These are phyloP conservation scores for Tethya wilhelma DNA, from an alignment of 37 sponge, comb jelly and placozoan genomes.

Conservation along the genomic window DNA sequence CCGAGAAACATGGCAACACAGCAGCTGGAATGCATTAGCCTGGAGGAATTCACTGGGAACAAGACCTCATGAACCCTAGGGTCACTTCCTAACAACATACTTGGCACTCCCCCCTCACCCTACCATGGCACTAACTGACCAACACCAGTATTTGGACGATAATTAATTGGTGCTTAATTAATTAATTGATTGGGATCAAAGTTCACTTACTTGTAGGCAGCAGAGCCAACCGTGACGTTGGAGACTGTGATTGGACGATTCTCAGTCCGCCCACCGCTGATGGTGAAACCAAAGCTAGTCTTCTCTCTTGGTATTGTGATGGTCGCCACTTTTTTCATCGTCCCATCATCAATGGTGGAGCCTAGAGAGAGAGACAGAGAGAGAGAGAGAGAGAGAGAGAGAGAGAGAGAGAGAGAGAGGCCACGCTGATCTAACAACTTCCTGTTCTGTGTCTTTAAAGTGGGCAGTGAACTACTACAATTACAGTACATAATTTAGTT, in stretches of 20 bases:
- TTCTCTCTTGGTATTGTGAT: conserved; percentile 55
- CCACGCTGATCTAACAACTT: neutral
- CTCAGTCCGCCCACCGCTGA: conserved; percentile 73
- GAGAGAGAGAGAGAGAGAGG: conserved; percentile 19
- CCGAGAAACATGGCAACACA: neutral
- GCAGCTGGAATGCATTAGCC: too few species aligned
- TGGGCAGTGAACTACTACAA: neutral
- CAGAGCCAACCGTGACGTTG: conserved; percentile 63
- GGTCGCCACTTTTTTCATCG: conserved; percentile 65
- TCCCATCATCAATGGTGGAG: conserved; percentile 31
- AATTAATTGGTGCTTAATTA: too few species aligned
- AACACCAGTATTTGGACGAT: neutral
- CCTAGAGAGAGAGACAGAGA: conserved; percentile 26
- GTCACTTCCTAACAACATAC: too few species aligned
- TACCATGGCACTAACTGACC: conserved; percentile 3
- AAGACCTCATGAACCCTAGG: too few species aligned
- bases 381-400: conserved; percentile 23
- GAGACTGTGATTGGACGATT: conserved; percentile 83
- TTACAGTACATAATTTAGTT: neutral
- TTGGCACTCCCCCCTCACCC: neutral
- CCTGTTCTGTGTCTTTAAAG: neutral
- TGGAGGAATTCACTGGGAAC: too few species aligned
- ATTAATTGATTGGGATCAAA: too few species aligned
- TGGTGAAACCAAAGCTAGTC: conserved; percentile 79
- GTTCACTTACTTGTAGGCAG: conserved; percentile 69